Percentiles rank a stretch among this genome's conserved stretches.
Conservation (phyloP, 2,113 vertebrate genomes). For the Odocoileus hemionus region DNA sequence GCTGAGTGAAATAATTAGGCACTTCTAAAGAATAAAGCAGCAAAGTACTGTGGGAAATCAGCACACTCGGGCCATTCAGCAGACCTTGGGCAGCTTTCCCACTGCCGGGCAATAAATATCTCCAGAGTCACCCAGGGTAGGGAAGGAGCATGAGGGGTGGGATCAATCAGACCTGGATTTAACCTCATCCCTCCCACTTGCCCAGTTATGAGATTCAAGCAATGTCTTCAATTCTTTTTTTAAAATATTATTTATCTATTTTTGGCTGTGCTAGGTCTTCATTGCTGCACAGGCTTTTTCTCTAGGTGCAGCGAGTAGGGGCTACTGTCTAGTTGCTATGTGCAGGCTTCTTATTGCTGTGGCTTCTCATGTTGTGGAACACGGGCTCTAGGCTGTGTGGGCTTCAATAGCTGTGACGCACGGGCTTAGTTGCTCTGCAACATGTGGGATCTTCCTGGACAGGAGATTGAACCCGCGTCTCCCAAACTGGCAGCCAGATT, state of each 20-base stretch:
- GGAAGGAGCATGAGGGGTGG: rapidly evolving
- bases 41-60: conserved; percentile 27
- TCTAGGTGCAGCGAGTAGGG: not conserved
- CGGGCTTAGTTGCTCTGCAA: not conserved
- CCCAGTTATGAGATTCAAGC: not conserved
- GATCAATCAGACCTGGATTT: not conserved
- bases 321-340: not conserved
- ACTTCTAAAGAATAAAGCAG: conserved; percentile 44
- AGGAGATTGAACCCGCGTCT: not conserved
- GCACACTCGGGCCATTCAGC: not conserved
- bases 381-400: not conserved
- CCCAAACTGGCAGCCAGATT: not conserved
- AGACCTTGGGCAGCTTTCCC: not conserved
- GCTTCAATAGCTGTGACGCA: not conserved
- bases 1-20: conserved; percentile 52
- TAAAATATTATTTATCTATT: not conserved
- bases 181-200: not conserved
- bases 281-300: not conserved
- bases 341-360: not conserved
- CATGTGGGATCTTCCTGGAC: not conserved
- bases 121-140: not conserved
- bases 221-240: not conserved
- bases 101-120: not conserved
- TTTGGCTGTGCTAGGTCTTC: not conserved
- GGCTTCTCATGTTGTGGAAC: not conserved